Evolutionary conservation across 1,140 invertebrate genomes (phyloP).

Genomic region (Magallana angulata): DNA sequence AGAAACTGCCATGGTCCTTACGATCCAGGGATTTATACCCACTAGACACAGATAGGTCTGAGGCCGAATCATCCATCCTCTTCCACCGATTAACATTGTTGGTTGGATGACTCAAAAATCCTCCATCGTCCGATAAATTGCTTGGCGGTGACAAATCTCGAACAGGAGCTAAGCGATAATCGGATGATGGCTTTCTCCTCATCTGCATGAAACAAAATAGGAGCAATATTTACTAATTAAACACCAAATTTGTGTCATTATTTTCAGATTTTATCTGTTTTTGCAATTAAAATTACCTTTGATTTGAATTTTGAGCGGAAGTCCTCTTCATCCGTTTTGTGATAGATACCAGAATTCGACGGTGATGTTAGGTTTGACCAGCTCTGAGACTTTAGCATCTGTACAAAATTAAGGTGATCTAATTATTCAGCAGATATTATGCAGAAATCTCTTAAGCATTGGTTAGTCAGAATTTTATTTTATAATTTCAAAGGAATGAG

Average conservation of each 20-base stretch:
- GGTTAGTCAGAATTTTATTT: no score
- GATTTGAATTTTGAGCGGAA: neutral
- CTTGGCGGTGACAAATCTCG: slow-evolving; percentile 16
- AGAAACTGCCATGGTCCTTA: neutral
- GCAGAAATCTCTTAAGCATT: no score
- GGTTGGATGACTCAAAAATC: neutral
- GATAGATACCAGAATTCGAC: slow-evolving; percentile 11
- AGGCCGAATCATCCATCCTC: neutral
- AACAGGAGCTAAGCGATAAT: slow-evolving; percentile 27
- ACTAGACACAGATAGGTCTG: slow-evolving; percentile 22
- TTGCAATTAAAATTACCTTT: neutral
- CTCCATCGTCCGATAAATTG: slow-evolving; percentile 2
- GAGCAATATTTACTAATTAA: neutral
- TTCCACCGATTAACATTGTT: neutral
- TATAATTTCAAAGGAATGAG: no score
- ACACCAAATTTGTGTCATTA: neutral
- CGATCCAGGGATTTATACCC: slow-evolving; percentile 18
- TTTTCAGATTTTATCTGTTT: neutral
- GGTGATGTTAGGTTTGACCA: slow-evolving; percentile 61
- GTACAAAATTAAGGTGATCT: slow-evolving; percentile 21
- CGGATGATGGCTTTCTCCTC: slow-evolving; percentile 25
- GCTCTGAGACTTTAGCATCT: slow-evolving; percentile 68
- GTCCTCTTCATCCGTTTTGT: slow-evolving; percentile 26
- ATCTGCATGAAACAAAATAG: neutral
- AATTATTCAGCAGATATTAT: no score